phyloP scores from a whole-genome alignment of 2,113 vertebrate genomes.

The Strix uralensis region DNA sequence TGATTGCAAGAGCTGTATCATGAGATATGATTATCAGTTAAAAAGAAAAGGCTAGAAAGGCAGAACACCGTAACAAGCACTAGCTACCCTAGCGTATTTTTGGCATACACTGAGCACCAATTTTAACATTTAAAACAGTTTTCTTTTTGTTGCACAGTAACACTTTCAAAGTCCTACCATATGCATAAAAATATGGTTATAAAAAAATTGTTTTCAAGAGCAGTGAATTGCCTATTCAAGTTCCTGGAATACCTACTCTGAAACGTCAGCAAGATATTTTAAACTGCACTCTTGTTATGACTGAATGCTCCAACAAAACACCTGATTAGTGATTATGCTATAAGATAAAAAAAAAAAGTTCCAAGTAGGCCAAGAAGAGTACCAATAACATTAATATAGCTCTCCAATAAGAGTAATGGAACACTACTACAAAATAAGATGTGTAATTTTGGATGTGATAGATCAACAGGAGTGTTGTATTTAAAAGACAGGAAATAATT shows the following conservation, averaged over 20 bases:
- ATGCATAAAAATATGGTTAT: neutral
- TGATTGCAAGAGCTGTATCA: neutral
- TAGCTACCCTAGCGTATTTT: neutral
- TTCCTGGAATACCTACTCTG: neutral
- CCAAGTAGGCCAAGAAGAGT: neutral
- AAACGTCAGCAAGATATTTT: neutral
- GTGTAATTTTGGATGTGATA: neutral
- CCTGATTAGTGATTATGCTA: neutral
- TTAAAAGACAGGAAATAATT: neutral
- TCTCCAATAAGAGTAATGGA: neutral
- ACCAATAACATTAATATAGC: neutral
- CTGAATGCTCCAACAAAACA: neutral
- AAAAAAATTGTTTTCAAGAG: neutral
- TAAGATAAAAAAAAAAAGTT: neutral
- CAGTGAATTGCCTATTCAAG: neutral
- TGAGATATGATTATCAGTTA: neutral
- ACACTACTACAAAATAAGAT: neutral
- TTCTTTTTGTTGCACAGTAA: neutral
- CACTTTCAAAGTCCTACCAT: neutral
- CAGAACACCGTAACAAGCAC: neutral
- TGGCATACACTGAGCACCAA: neutral
- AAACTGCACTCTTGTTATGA: neutral
- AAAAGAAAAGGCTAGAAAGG: neutral
- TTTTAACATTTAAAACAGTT: neutral
- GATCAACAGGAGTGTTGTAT: neutral